Base-by-base conservation (phyloP, 1,140 invertebrate genomes). In the Neotoxoptera formosana region DNA sequence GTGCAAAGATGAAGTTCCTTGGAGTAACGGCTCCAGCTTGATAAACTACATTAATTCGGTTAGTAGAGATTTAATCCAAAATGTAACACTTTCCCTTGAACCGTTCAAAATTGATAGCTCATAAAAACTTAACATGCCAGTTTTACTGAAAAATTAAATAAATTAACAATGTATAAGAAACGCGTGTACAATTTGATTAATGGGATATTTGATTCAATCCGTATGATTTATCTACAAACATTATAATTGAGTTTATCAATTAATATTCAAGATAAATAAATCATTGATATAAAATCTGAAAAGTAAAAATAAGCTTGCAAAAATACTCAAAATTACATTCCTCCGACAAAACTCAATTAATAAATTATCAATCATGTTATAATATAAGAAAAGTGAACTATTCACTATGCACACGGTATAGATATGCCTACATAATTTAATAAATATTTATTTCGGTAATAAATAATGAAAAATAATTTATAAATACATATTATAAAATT, bases 41-140 rank as follows among this genome's bases (percentile, higher is more conserved):
- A 97, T 97, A 94, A 98, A 98, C 95, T 98, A 98, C 95, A 97
- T 97, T 94, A 97, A 97, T 95, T 96, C 97, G 94, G 97, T 97
- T 95, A 96, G 96, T 95, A 67, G 60, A 14, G 21, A 21, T 88
- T 48, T 48, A 83, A 84, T 56, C 11, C 20, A 30, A 88, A 51
- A n/a, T 9, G 0, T 88, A 51, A 88, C 30, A 34, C 14, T 47
- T 47, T n/a, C 45, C 7, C 25, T 47, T 45, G 3, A 30, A 47
- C 47, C 11, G 1, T 86, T 47, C 30, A 41, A 86, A 86, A 14
- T 45, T 25, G 1, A n/a, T 47, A 53, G 20, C 14, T 67, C 60
- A 67, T 67, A 67, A n/a, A 67, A 67, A 67, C 30, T n/a, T 76
- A 7, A n/a, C 30, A 20, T 14, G 60, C 14, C 60, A 17, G 30